Base-by-base conservation (phyloP, 2,113 vertebrate genomes). In the Acanthochromis polyacanthus region DNA sequence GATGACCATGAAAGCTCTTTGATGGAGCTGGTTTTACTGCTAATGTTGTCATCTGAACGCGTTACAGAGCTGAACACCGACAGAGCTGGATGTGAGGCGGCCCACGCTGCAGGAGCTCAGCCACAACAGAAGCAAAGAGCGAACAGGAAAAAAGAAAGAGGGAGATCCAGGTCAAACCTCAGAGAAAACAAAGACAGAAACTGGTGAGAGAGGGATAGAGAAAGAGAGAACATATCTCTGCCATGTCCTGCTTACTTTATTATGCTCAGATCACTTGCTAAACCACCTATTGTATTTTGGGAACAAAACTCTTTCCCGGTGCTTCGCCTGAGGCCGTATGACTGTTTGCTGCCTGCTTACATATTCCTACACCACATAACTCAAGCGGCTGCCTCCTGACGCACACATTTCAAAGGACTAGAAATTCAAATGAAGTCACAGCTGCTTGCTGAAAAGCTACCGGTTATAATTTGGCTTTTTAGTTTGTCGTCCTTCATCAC, bases 271-370 rank as follows among this genome's bases (percentile, higher is more conserved):
- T 81, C 43, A 64, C 72, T 48, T 48, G 68, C 66, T 83, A 71
- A 89, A 87, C 57, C 53, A 51, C 38, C 58, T 17, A 17, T 73
- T 78, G 64, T 88, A 78, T 62, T 86, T 89, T 71, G 1, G 1
- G 68, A 87, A 65, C 22, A 69, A 61, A 82, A 67, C 48, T 69
- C 59, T 30, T 78, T 38, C 64, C 43, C 23, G 36, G 32, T 80
- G 76, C 50, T 76, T 78, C 38, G 81, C 84, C 50, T 4, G 11
- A 30, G 82, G 86, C 75, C 83, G 23, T 64, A 48, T 63, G 68
- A 72, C 68, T 73, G 64, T 78, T 70, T 66, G 38, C 75, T 40
- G 16, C 78, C 61, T 61, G 62, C 53, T 74, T 71, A 65, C 43
- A 75, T 78, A 72, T 83, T 78, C 77, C 66, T 80, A 46, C 69